These are phyloP conservation scores for Cathartes aura DNA, from an alignment of 2,113 vertebrate species.

Conservation along the genomic window DNA sequence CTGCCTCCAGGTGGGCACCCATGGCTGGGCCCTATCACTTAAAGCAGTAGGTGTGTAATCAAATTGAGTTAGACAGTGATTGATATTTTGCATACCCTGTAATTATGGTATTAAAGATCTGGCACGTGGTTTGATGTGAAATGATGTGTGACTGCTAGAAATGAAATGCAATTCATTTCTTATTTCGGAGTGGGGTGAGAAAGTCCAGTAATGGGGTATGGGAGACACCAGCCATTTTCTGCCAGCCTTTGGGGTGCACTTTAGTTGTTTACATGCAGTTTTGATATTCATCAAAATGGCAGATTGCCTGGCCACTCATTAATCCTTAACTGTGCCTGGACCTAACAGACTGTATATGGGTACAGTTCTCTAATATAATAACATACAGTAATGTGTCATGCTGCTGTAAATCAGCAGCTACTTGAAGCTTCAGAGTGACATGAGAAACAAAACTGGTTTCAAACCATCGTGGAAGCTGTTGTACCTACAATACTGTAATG, in stretches of 20 bases:
- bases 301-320: neutral
- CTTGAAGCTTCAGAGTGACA: neutral
- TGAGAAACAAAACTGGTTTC: neutral
- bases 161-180: neutral
- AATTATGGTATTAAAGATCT: neutral
- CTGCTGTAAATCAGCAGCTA: neutral
- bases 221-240: neutral
- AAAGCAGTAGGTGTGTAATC: neutral
- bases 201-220: neutral
- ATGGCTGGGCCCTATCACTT: neutral
- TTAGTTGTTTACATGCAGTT: neutral
- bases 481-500: no score
- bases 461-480: neutral
- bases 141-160: neutral
- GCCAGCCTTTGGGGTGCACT: neutral
- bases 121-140: neutral
- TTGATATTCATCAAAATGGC: neutral
- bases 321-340: neutral
- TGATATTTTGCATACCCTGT: neutral
- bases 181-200: neutral
- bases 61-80: neutral
- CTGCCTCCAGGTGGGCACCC: neutral
- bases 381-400: fast-evolving
- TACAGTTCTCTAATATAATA: neutral
- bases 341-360: neutral